phyloP scores from a whole-genome alignment of 2,797 vertebrate genomes.

The Alfaro cultratus region DNA sequence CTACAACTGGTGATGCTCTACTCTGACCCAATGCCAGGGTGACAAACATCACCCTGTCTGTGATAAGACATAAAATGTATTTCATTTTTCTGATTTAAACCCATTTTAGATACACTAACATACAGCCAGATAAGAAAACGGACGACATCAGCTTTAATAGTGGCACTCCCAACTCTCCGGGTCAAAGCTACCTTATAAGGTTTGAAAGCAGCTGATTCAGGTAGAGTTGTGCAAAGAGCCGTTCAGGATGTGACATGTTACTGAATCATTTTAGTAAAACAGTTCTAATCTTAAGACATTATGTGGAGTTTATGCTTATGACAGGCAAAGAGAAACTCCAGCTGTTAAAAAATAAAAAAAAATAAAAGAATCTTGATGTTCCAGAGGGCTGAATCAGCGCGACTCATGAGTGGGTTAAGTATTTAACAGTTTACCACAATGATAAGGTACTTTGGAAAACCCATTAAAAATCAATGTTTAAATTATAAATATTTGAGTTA shows the following conservation, averaged over 20 bases:
- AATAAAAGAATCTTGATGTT: neutral
- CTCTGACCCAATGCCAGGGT: neutral
- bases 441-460: conserved; percentile 33
- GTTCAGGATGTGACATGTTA: conserved; percentile 17
- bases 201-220: conserved; percentile 8
- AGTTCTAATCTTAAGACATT: neutral
- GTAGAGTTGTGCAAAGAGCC: conserved; percentile 13
- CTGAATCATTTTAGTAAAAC: conserved; percentile 8
- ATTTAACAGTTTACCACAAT: conserved; percentile 26
- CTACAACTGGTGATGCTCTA: neutral
- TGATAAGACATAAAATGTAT: neutral
- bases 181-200: conserved; percentile 18
- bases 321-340: conserved; percentile 10
- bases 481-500: neutral
- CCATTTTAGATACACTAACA: neutral
- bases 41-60: neutral
- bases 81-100: neutral
- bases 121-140: neutral
- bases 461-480: neutral
- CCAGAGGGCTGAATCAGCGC: conserved; percentile 40
- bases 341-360: neutral
- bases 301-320: neutral
- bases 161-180: neutral
- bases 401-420: conserved; percentile 33
- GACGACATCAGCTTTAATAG: neutral